phyloP scores from a whole-genome alignment of 2,113 vertebrate species.

The Psammodynastes pulverulentus region DNA sequence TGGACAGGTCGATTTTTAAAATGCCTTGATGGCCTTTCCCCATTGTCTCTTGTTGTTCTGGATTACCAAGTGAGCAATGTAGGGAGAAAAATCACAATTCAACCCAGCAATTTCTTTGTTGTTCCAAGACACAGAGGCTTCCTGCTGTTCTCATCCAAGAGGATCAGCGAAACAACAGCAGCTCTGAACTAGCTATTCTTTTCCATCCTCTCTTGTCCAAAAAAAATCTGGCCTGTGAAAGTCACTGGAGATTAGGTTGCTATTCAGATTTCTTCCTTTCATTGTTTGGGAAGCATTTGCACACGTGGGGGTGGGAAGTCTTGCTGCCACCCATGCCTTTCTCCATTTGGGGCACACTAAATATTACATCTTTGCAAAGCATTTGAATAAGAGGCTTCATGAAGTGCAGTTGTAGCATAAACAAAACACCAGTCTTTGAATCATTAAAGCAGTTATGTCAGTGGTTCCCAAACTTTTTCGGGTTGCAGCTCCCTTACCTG shows the following conservation, averaged over 20 bases:
- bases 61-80: not conserved
- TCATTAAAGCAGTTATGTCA: not conserved
- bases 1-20: not conserved
- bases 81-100: not conserved
- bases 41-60: not conserved
- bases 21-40: not conserved
- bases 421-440: not conserved
- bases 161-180: not conserved
- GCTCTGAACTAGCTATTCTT: not conserved
- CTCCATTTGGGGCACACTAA: not conserved
- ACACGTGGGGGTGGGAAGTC: not conserved
- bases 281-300: not conserved
- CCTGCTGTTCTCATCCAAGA: not conserved
- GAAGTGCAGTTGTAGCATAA: not conserved
- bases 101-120: not conserved
- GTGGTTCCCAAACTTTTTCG: too few relatives aligned
- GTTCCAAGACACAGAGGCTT: not conserved
- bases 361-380: not conserved
- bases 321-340: not conserved
- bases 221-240: not conserved
- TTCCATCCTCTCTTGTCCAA: not conserved
- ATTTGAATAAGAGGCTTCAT: not conserved
- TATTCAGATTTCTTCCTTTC: not conserved
- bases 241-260: not conserved
- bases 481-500: too few relatives aligned